Evolutionary conservation across 2,888 invertebrate genomes (phyloP).

Genomic region (Drosophila greeni): DNA sequence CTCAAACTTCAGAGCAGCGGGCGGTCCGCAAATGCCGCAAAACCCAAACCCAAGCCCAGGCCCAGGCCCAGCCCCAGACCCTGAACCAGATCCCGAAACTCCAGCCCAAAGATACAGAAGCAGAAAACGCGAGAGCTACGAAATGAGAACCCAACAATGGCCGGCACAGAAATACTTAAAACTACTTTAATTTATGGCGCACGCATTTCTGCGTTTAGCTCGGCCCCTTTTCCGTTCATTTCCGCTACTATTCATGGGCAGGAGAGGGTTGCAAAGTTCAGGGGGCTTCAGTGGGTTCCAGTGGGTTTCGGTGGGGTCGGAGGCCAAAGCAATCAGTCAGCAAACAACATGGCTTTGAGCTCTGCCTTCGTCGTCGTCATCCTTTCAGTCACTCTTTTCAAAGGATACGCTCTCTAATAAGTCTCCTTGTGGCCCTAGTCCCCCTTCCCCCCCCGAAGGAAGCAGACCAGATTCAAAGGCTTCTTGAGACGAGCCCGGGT

Average conservation of each 20-base stretch:
- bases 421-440: slow-evolving; percentile 5
- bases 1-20: slow-evolving; percentile 33
- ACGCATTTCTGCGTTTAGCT: slow-evolving; percentile 69
- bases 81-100: slow-evolving; percentile 39
- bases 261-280: slow-evolving; percentile 7
- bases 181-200: slow-evolving; percentile 73
- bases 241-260: slow-evolving; percentile 36
- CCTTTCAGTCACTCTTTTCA: slow-evolving; percentile 16
- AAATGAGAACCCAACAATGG: slow-evolving; percentile 23
- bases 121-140: slow-evolving; percentile 11
- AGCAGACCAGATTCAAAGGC: slow-evolving; percentile 29
- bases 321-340: slow-evolving; percentile 68
- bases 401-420: slow-evolving; percentile 30
- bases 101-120: slow-evolving; percentile 39
- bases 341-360: slow-evolving; percentile 52
- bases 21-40: slow-evolving; percentile 38
- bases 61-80: slow-evolving; percentile 26
- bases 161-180: slow-evolving; percentile 55
- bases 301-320: slow-evolving; percentile 9
- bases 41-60: slow-evolving; percentile 41
- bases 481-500: slow-evolving; percentile 23
- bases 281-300: background rate
- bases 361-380: slow-evolving; percentile 30
- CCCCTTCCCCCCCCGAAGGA: background rate
- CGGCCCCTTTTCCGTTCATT: slow-evolving; percentile 35